Evolutionary conservation across 2,888 invertebrate species (phyloP), one percentile per base, ranked within the genome.

Genomic region (Xylota sylvarum): DNA sequence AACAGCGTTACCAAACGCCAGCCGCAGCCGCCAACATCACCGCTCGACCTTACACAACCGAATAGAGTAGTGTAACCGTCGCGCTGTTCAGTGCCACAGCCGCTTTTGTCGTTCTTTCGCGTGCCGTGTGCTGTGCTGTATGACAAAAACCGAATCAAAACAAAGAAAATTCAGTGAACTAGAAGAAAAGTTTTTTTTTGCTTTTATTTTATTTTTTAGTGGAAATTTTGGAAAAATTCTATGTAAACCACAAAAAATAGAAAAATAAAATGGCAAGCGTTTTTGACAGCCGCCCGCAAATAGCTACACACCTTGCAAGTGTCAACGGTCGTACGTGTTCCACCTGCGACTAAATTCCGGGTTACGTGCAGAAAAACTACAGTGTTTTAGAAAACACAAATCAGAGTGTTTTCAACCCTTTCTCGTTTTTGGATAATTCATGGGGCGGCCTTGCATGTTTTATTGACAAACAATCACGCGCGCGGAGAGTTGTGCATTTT

Each of bases 301-400:
- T n/a, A 64, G 48, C 52, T 62, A 62, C 70, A 52, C 76, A 85
- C 32, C 76, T 70, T 30, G 35, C 50, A 55, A 72, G 60, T 81
- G 85, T 81, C 81, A 81, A 77, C 58, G 81, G 72, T 72, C 67
- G 55, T 77, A 40, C 65, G 55, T 76, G 65, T 65, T 64, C 62
- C 37, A 32, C 40, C 58, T 35, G 58, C 48, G 62, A 80, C 69
- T 74, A 17, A 14, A 65, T 65, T 85, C 30, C 62, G 55, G 48
- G 9, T 73, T 52, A 50, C 10, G n/a, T 69, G 52, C 17, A 60
- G 10, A 46, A 48, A 46, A n/a, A 48, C 69, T 30, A 43, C 30
- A 55, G 76, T 72, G 60, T 73, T 64, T 64, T 67, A 0, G 30
- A 78, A 72, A 83, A 62, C 58, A 40, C 19, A 40, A 43, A 56